These are phyloP conservation scores for Stomatorhinus ivindoensis DNA, from an alignment of 2,113 vertebrate genomes.

Conservation along the genomic window DNA sequence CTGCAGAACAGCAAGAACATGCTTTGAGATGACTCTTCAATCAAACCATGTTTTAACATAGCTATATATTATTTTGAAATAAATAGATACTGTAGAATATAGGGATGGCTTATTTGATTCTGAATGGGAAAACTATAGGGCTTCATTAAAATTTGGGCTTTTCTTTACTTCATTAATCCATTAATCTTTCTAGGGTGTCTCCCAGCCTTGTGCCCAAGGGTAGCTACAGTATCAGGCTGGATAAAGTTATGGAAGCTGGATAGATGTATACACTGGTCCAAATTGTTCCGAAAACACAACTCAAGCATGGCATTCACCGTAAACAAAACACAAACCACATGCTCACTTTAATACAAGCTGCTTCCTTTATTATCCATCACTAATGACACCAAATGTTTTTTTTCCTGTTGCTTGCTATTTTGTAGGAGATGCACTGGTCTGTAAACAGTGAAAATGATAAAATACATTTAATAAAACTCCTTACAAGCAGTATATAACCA, in stretches of 20 bases:
- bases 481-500: conserved; percentile 61
- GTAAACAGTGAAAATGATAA: conserved; percentile 75
- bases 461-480: conserved; percentile 62
- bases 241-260: not conserved
- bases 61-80: not conserved
- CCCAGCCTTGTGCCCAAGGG: not conserved
- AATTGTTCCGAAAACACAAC: not conserved
- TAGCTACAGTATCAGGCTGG: not conserved
- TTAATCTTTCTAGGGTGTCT: not conserved
- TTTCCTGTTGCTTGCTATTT: conserved; percentile 53
- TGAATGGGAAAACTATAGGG: not conserved
- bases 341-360: conserved; percentile 50
- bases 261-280: not conserved
- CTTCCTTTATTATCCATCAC: conserved; percentile 84
- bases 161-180: not conserved
- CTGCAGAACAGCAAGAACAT: not conserved
- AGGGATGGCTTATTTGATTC: not conserved
- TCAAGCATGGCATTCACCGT: not conserved
- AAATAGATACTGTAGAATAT: not conserved
- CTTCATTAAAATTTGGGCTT: not conserved
- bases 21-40: not conserved
- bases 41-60: not conserved
- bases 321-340: conserved; percentile 28
- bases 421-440: conserved; percentile 69
- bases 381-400: conserved; percentile 64